Evolutionary conservation across 2,113 vertebrate species (phyloP), one percentile per base, ranked within the genome.

Genomic region (Notarius quadriscutis): DNA sequence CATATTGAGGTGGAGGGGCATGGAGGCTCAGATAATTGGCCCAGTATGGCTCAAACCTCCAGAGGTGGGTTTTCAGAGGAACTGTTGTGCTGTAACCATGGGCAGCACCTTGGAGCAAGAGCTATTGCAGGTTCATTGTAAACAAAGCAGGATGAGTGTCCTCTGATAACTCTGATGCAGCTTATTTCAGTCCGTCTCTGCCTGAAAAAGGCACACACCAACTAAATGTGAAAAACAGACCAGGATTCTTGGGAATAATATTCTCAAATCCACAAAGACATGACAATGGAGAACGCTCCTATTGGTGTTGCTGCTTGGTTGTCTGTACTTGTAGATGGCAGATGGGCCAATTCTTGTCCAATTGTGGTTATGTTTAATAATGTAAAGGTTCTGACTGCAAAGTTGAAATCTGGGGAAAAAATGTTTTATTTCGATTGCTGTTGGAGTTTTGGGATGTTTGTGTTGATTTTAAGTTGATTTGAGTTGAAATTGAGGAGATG

Each of bases 41-140:
- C 86, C 89, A 85, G 87, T 83, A 77, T 84, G 79, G 86, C 69
- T 78, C 62, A 90, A 85, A 84, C 53, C 87, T 87, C 87, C 72
- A 77, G 87, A 90, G 89, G 84, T 89, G 75, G 82, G 62, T 87
- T 85, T 89, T 81, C 87, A 87, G 81, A 83, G 80, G 83, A 48
- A 50, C 14, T 83, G 85, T 79, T 87, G 87, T 88, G 85, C 81
- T 88, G 86, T 88, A 87, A 90, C 87, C 85, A 77, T 90, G 82
- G 81, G 85, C 67, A 84, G 77, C 55, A 90, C 51, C 51, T 88
- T 83, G 72, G 58, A 84, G 75, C 67, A 58, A 22, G 15, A 83
- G 57, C 80, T 78, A 81, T 81, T 84, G 81, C 67, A 72, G 27
- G 50, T 57, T 86, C 57, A 84, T 9, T 30, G 65, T 60, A 84